A percentile compares a stretch with the other conserved stretches of the same genome.
Evolutionary conservation across 2,888 invertebrate species (phyloP).

Genomic region (Cryptocephalus moraei): DNA sequence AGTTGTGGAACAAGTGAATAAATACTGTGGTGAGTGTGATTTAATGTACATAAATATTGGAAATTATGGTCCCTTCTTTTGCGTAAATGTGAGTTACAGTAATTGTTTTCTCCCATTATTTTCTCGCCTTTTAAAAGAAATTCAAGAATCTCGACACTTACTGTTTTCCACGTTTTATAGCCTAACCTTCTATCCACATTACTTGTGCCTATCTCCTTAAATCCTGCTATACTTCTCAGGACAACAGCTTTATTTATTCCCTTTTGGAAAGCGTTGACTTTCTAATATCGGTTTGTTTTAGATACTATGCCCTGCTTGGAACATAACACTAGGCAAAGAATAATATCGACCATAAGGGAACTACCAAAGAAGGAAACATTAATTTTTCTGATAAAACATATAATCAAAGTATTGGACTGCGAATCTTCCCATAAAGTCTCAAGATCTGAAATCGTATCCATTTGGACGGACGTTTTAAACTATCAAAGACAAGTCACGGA

Average conservation of each 20-base stretch:
- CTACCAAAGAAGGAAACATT: constrained; percentile 26
- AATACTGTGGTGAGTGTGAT: constrained; percentile 45
- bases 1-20: constrained; percentile 30
- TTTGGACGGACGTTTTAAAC: constrained; percentile 24
- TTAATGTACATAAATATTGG: too few species aligned
- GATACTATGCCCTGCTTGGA: constrained; percentile 18
- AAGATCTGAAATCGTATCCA: constrained; percentile 19
- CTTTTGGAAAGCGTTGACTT: neutral
- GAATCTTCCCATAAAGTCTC: constrained; percentile 22
- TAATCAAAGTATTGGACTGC: constrained; percentile 21
- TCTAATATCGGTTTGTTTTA: constrained; percentile 12
- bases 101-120: too few species aligned
- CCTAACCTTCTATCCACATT: neutral
- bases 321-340: constrained; percentile 15
- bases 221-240: too few species aligned
- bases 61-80: too few species aligned
- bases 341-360: constrained; percentile 18
- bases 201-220: neutral
- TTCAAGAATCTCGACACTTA: too few species aligned
- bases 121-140: too few species aligned
- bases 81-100: too few species aligned
- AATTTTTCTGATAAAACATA: constrained; percentile 24
- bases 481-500: constrained; percentile 10
- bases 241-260: neutral
- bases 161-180: neutral